These are phyloP conservation scores for Pipistrellus nathusii DNA, from an alignment of 2,797 vertebrate species.

Conservation along the genomic window DNA sequence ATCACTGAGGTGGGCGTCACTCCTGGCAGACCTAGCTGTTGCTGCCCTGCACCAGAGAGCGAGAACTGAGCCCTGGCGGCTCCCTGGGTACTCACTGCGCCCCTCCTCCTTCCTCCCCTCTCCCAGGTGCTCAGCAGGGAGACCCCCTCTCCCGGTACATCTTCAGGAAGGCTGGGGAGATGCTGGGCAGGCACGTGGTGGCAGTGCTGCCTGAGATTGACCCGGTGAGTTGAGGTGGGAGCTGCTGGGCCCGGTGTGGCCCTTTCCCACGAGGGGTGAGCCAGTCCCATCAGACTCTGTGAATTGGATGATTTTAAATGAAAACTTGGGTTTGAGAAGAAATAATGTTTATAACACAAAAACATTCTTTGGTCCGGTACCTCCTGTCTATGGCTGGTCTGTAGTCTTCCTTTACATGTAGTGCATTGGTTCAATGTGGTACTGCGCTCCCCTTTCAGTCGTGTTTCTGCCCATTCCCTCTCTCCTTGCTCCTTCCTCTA, in stretches of 20 bases:
- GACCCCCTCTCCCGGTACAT: slow-evolving; percentile 90
- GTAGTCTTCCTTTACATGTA: neutral
- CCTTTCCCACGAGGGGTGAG: neutral
- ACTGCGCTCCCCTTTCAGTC: no score
- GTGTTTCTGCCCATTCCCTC: neutral
- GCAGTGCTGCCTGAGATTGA: slow-evolving; percentile 92
- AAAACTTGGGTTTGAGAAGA: neutral
- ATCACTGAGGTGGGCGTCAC: neutral
- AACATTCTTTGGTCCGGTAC: neutral
- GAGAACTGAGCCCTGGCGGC: neutral
- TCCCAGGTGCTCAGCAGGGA: slow-evolving; percentile 90
- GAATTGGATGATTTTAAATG: neutral
- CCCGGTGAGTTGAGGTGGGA: slow-evolving; percentile 85
- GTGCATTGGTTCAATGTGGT: neutral
- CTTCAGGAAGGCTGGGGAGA: slow-evolving; percentile 91
- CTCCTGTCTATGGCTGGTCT: no score
- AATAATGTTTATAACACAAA: neutral
- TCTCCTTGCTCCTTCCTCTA: neutral
- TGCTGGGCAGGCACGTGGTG: slow-evolving; percentile 91
- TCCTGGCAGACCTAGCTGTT: neutral
- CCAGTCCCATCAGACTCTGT: neutral
- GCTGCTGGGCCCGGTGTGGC: neutral
- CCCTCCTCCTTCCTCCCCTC: neutral
- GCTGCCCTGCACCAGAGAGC: neutral
- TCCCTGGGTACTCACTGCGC: neutral